A percentile compares a stretch with the other conserved stretches of the same genome.
phyloP scores from a whole-genome alignment of 2,797 vertebrate species.

The Esox masquinongy region DNA sequence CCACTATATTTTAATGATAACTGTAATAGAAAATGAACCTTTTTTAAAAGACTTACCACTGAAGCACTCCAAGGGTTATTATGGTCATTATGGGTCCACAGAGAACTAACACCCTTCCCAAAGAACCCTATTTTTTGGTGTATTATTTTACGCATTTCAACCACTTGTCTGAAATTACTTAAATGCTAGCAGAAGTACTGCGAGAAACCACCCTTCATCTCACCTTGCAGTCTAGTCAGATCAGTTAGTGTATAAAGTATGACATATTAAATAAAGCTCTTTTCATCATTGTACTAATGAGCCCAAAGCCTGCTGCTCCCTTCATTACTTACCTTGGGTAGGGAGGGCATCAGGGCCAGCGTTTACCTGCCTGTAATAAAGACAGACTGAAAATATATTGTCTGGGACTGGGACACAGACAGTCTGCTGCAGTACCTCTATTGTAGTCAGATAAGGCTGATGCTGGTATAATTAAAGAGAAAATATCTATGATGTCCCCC shows the following conservation, averaged over 20 bases:
- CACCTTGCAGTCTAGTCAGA: background rate
- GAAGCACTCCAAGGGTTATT: too few relatives aligned
- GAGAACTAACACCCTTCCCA: too few relatives aligned
- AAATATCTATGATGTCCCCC: background rate
- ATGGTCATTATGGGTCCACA: too few relatives aligned
- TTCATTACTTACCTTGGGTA: background rate
- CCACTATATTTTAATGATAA: too few relatives aligned
- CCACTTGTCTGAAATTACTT: background rate
- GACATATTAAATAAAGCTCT: background rate
- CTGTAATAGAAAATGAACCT: too few relatives aligned
- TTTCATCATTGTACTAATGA: background rate
- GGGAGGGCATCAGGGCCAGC: background rate
- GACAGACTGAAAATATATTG: slow-evolving; percentile 1
- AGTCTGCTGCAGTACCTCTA: background rate
- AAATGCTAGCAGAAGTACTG: background rate
- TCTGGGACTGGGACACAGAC: background rate
- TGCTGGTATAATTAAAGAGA: slow-evolving; percentile 3
- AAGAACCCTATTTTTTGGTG: too few relatives aligned
- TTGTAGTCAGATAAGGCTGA: background rate
- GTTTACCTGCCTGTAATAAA: background rate
- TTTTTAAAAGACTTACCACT: too few relatives aligned
- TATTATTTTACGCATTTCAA: background rate
- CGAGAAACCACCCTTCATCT: background rate
- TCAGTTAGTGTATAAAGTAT: background rate
- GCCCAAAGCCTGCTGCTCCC: background rate